Base-by-base conservation (phyloP, 1,140 invertebrate genomes). In the Hylaeus anthracinus region DNA sequence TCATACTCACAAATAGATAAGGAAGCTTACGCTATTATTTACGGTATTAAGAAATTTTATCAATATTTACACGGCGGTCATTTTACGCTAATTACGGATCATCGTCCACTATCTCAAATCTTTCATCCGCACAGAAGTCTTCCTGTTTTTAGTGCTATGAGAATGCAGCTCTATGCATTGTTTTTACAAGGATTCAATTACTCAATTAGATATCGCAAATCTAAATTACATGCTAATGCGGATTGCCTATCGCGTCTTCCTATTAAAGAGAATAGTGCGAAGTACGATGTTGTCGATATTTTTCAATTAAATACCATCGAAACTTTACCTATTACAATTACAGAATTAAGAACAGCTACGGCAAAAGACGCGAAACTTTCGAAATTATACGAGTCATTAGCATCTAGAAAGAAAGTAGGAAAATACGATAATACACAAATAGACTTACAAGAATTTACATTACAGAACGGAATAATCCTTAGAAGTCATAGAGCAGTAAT, bases 1-100 rank as follows among this genome's bases (percentile, higher is more conserved):
- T 51, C 48, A 8, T 74, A 74, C 12, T 74, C 60, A 2, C 61
- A 64, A 3, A 74, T 64, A 2, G 43, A 51, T 56, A 26, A 26
- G 26, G 26, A 26, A 26, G 26, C 26, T 26, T 26, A 26, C 26
- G 26, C 26, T 26, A 26, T 74, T 2, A 74, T 74, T n/a, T 74
- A 39, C 3, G 45, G 41, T 0, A 5, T 74, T 8, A 74, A 74
- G 26, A 64, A 64, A 9, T 74, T 48, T 6, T 51, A 41, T 10
- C 45, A 74, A 41, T 64, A 26, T 39, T 2, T 74, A 1, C 48
- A 63, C 5, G 72, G 48, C 1, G 41, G 41, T 6, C 15, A 64
- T 10, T 74, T 94, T 87, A 85, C 86, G 1, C 70, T 95, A 6
- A 79, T 91, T 6, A 94, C 93, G 0, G 95, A 95, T 26, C 93